Evolutionary conservation across 2,888 invertebrate species (phyloP), one percentile per base, ranked within the genome.

Genomic region (Sialis fuliginosa): DNA sequence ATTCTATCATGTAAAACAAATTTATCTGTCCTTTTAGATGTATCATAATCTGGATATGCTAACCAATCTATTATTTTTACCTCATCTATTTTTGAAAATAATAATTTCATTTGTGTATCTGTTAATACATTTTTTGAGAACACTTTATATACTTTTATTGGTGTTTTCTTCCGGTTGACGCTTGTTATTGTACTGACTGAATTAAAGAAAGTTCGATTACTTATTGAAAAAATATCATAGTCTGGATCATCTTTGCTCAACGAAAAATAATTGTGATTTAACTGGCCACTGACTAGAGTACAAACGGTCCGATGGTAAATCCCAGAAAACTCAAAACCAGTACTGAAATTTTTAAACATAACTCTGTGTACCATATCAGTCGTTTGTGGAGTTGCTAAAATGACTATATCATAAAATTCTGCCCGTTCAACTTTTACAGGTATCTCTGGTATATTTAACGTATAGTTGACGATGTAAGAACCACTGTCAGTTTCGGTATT

Each of bases 371-470:
- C 48, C 37, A 62, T 66, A 56, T 69, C 65, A 1, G 50, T 51
- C 6, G 69, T 68, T 35, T 75, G 58, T 1, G 78, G 78, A 32
- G 68, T 58, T 10, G 77, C 77, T 12, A 79, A 51, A 40, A 79
- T 66, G 2, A 79, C 70, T 48, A 71, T 63, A 53, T 78, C 75
- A 54, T 73, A 77, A 6, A 49, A 48, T 35, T 37, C 31, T 6
- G 30, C 39, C n/a, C n/a, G 22, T 39, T 39, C 45, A 5, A 37
- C 12, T 9, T 22, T 39, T 13, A 37, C 39, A 2, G 13, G 9
- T 7, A 42, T 33, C n/a, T 47, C 30, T 10, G 9, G 34, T 12
- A 42, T 7, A n/a, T 33, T 42, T 8, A 8, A 12, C 8, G 42
- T 42, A 47, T 13, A 47, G 13, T 42, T 41, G 6, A 47, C 22